Percentiles rank a stretch among this genome's conserved stretches.
phyloP scores from a whole-genome alignment of 35 echinoderm and acorn worm genomes.

The Patiria miniata region DNA sequence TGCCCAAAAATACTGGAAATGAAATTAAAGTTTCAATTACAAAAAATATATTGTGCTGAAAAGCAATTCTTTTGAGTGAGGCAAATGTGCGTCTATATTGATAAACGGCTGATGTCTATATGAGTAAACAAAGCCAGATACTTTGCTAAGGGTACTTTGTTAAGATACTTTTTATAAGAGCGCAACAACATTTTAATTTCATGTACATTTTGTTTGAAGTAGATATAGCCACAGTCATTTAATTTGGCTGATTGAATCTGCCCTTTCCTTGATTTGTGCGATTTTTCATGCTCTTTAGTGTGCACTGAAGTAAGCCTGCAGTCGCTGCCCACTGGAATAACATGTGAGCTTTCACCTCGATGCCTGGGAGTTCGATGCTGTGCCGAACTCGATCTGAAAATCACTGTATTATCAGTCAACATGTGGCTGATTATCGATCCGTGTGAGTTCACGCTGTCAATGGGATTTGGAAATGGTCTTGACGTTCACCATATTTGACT shows the following conservation, averaged over 20 bases:
- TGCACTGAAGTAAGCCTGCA: neutral
- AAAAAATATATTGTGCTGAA: too few species aligned
- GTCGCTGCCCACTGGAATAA: neutral
- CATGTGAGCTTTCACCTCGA: neutral
- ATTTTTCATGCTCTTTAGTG: neutral
- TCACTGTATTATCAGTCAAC: neutral
- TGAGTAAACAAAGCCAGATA: too few species aligned
- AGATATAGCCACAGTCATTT: neutral
- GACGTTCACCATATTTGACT: constrained; percentile 19
- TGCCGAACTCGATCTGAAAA: constrained; percentile 21
- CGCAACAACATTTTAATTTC: neutral
- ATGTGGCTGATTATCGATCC: constrained; percentile 8
- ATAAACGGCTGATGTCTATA: too few species aligned
- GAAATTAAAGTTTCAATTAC: too few species aligned
- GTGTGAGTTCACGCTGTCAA: constrained; percentile 16
- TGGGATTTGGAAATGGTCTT: constrained; percentile 32
- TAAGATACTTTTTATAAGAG: too few species aligned
- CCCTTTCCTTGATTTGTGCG: neutral
- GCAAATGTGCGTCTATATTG: too few species aligned
- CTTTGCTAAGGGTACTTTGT: too few species aligned
- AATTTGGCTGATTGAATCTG: neutral
- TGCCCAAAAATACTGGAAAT: too few species aligned
- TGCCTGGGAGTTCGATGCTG: constrained; percentile 40
- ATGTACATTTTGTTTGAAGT: neutral
- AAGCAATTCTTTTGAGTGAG: too few species aligned